Percentiles rank a stretch among this genome's conserved stretches.
Evolutionary conservation across 2,113 vertebrate species (phyloP).

Genomic region (Excalfactoria chinensis): DNA sequence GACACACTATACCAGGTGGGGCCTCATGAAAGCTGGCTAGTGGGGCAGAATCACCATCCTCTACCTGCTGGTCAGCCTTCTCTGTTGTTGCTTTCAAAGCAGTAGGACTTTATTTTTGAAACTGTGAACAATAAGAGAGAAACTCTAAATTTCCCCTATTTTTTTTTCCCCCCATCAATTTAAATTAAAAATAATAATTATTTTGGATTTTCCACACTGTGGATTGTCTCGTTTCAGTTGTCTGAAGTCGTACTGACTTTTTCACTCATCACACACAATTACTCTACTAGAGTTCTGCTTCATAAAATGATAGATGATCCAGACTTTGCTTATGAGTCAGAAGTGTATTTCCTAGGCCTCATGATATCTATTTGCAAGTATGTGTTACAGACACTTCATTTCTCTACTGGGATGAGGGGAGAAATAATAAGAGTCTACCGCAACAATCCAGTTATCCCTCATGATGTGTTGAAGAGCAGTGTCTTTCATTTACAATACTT

Average conservation of each 20-base stretch:
- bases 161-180: not conserved
- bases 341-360: not conserved
- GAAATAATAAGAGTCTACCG: not conserved
- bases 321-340: not conserved
- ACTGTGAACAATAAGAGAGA: rapidly evolving
- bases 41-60: too few species aligned
- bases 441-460: not conserved
- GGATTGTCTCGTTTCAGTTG: not conserved
- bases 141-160: not conserved
- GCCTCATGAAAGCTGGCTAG: too few species aligned
- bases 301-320: rapidly evolving
- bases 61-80: too few species aligned
- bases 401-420: not conserved
- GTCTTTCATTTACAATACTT: not conserved
- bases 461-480: not conserved
- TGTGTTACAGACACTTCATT: not conserved
- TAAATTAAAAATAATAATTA: not conserved
- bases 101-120: not conserved
- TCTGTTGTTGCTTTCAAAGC: not conserved
- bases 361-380: not conserved
- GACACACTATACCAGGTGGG: too few species aligned
- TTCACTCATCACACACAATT: not conserved
- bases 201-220: not conserved
- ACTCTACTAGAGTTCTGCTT: not conserved
- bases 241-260: not conserved